A percentile compares a stretch with the other conserved stretches of the same genome.
Evolutionary conservation across 2,888 invertebrate species (phyloP).

Genomic region (Polyommatus iphigenia): DNA sequence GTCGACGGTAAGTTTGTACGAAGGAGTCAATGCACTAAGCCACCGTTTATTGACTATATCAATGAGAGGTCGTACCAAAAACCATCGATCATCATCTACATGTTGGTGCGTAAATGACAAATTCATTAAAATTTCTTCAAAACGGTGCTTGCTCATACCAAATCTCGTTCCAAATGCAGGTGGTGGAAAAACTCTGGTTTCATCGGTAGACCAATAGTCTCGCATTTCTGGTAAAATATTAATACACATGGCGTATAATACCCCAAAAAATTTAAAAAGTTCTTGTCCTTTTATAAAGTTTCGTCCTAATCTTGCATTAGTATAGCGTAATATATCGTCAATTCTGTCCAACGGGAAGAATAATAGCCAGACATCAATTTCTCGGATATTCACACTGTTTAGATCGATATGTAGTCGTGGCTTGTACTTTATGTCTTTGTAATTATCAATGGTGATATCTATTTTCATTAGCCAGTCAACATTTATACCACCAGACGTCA

Average conservation of each 20-base stretch:
- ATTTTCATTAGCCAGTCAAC: neutral
- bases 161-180: constrained; percentile 16
- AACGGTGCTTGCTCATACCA: neutral
- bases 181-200: neutral
- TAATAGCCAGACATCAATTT: neutral
- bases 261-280: too few relatives aligned
- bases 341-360: neutral
- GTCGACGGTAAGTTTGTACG: constrained; percentile 33
- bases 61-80: constrained; percentile 13
- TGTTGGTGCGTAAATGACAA: neutral
- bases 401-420: neutral
- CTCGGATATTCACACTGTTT: neutral
- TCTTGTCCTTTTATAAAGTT: neutral
- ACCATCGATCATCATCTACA: constrained; percentile 18
- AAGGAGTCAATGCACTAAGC: constrained; percentile 1
- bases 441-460: neutral
- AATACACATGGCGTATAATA: too few relatives aligned
- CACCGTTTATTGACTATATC: neutral
- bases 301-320: constrained; percentile 33
- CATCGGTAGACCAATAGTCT: neutral
- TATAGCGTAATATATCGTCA: constrained; percentile 9
- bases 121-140: constrained; percentile 3
- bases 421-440: neutral
- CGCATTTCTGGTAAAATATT: neutral
- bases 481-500: neutral